phyloP scores from a whole-genome alignment of 2,888 invertebrate genomes.

The Zaprionus lineosus region DNA sequence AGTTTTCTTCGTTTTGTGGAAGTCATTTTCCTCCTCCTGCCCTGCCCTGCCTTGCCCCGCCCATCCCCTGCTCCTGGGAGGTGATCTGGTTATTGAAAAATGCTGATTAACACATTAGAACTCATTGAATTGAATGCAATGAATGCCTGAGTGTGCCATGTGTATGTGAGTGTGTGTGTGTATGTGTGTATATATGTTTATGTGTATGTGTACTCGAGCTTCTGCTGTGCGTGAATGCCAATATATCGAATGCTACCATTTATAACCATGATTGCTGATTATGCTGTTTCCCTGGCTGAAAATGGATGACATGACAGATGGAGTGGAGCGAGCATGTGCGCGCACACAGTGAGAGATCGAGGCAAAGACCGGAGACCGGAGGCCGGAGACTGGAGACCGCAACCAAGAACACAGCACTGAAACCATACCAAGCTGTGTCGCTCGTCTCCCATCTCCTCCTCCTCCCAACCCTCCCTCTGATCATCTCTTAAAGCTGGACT shows the following conservation, averaged over 20 bases:
- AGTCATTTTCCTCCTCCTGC: neutral
- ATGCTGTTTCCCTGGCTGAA: constrained; percentile 78
- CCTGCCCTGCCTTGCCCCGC: neutral
- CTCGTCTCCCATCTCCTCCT: neutral
- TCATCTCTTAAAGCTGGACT: constrained; percentile 26
- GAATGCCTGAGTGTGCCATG: constrained; percentile 18
- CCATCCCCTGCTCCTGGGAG: constrained; percentile 20
- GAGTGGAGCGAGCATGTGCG: constrained; percentile 69
- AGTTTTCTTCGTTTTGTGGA: constrained; percentile 28
- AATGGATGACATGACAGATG: constrained; percentile 81
- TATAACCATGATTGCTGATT: constrained; percentile 81
- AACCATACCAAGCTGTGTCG: constrained; percentile 3
- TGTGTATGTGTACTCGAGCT: constrained; percentile 34
- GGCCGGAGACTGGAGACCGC: constrained; percentile 11
- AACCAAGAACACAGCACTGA: constrained; percentile 1
- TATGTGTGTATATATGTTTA: constrained; percentile 5
- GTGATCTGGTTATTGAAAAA: constrained; percentile 65
- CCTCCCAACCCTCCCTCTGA: neutral
- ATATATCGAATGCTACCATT: constrained; percentile 81
- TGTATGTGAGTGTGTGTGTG: constrained; percentile 8
- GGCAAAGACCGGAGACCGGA: constrained; percentile 2
- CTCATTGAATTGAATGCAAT: constrained; percentile 54
- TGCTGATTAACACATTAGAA: constrained; percentile 77
- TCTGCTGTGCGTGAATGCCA: constrained; percentile 75
- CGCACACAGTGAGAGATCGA: constrained; percentile 65